Percentiles rank a stretch among this genome's conserved stretches.
These are phyloP conservation scores for Zonitis immaculata DNA, from an alignment of 2,888 invertebrate genomes.

Conservation along the genomic window DNA sequence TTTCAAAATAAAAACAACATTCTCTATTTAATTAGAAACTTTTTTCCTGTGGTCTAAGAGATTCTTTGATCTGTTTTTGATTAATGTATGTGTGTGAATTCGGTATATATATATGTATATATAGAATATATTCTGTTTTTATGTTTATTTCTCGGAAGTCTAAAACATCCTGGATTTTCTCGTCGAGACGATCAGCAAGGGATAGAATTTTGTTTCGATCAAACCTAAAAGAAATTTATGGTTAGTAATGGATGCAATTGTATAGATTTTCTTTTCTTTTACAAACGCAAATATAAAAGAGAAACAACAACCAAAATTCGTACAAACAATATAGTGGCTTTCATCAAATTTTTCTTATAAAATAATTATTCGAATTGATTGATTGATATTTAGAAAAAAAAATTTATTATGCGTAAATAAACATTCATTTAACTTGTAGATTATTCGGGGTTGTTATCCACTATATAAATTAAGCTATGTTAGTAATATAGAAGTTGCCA, in stretches of 20 bases:
- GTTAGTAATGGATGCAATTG: conserved; percentile 11
- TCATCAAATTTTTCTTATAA: conserved; percentile 1
- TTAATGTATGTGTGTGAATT: too few species aligned
- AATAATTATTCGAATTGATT: background rate
- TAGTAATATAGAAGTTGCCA: conserved; percentile 30
- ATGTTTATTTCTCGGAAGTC: conserved; percentile 10
- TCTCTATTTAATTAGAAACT: too few species aligned
- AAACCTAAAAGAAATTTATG: conserved; percentile 11
- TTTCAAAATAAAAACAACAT: too few species aligned
- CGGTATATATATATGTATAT: too few species aligned
- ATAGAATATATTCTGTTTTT: conserved; percentile 8
- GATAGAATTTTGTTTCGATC: conserved; percentile 15
- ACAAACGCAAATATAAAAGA: conserved; percentile 16
- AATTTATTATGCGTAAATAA: conserved; percentile 2
- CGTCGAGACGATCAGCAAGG: conserved; percentile 10
- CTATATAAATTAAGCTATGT: conserved; percentile 31
- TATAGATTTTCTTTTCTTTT: conserved; percentile 17
- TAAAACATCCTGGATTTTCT: conserved; percentile 10
- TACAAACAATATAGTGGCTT: too few species aligned
- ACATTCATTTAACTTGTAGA: conserved; percentile 9
- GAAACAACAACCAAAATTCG: background rate
- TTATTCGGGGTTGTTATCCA: conserved; percentile 22
- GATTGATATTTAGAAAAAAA: too few species aligned
- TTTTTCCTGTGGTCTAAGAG: too few species aligned
- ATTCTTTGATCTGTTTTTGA: too few species aligned